Evolutionary conservation across 2,113 vertebrate species (phyloP), one percentile per base, ranked within the genome.

Genomic region (Scomber scombrus): DNA sequence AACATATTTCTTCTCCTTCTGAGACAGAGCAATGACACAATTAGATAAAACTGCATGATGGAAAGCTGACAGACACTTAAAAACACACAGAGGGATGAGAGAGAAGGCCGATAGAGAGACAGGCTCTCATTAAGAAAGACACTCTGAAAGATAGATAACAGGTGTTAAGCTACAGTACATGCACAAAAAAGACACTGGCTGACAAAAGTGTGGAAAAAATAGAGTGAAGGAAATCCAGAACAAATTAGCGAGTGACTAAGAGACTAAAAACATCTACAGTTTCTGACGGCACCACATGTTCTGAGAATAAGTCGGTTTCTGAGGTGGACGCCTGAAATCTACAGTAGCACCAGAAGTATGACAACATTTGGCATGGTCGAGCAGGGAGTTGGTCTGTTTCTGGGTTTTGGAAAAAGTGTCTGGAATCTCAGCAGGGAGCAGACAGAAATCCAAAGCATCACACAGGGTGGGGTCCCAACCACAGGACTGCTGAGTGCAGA

Each of bases 401-500:
- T 49, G 56, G 81, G 57, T 62, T 89, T 87, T 79, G 85, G 75
- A 85, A 88, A 85, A 89, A 90, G 81, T 83, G 82, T 75, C 31
- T 85, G 85, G 79, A 88, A 88, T 84, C 81, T 78, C 73, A 78
- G 78, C 18, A 18, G 72, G 80, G 77, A 89, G 63, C 3, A 55
- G 75, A 86, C 60, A 69, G 78, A 78, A 91, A 80, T 87, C 85
- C 84, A 84, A 89, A 72, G 77, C 75, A 87, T 87, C 81, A 74
- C 65, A n/a, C 77, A 76, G 89, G 88, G 84, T 84, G 89, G 72
- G 88, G 87, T 86, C 60, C 11, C 45, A 47, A 85, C 63, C 87
- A 71, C 91, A 90, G 62, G 67, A 46, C n/a, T 70, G 73, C 57
- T 31, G 71, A 71, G 63, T 45, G 55, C 43, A 75, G 23, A 60